These are phyloP conservation scores for Arion vulgaris DNA, from an alignment of 1,140 invertebrate genomes.

Conservation along the genomic window DNA sequence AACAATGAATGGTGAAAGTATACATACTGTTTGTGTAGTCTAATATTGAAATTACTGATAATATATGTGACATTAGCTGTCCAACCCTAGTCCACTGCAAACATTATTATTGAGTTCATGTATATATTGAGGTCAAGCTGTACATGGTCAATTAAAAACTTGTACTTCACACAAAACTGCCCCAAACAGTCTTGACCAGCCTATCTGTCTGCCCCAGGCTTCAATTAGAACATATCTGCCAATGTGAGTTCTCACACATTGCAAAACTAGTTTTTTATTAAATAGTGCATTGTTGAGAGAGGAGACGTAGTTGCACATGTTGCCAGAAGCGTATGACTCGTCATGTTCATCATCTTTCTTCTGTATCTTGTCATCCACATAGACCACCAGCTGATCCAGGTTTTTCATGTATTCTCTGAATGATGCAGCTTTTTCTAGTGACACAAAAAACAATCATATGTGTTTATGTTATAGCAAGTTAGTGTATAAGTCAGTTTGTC, in stretches of 20 bases:
- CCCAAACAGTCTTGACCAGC: constrained; percentile 75
- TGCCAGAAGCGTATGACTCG: constrained; percentile 60
- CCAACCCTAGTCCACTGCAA: too few species aligned
- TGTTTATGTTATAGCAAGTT: too few species aligned
- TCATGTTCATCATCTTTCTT: constrained; percentile 62
- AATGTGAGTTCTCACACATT: constrained; percentile 72
- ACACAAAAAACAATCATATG: background rate
- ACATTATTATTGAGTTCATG: too few species aligned
- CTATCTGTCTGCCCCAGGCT: constrained; percentile 75
- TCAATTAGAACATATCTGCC: constrained; percentile 77
- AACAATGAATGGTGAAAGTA: too few species aligned
- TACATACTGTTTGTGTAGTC: too few species aligned
- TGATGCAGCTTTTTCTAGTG: constrained; percentile 47
- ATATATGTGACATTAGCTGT: too few species aligned
- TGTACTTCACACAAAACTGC: constrained; percentile 76
- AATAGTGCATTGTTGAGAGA: constrained; percentile 76
- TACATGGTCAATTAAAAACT: constrained; percentile 50
- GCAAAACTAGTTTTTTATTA: constrained; percentile 73
- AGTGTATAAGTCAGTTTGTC: too few species aligned
- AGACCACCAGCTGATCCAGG: constrained; percentile 76
- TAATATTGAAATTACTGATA: too few species aligned
- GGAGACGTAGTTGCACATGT: constrained; percentile 75
- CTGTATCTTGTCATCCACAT: constrained; percentile 73
- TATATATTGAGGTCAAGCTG: too few species aligned
- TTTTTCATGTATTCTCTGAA: constrained; percentile 73